Conservation (phyloP, 1,140 invertebrate species). For the Drosophila nigrodunni region DNA sequence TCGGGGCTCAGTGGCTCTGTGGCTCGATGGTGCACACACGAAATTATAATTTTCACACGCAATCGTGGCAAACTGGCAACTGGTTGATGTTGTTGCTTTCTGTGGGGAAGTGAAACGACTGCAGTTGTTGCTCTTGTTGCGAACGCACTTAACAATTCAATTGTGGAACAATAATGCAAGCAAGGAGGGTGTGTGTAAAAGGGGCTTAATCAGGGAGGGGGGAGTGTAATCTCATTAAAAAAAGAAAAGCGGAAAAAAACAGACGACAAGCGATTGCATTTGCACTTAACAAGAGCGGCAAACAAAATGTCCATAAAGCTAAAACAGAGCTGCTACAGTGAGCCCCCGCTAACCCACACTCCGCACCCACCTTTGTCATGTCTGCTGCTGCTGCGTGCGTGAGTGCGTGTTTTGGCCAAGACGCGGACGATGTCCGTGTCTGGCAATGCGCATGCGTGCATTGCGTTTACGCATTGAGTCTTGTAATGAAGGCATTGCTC, state of each 20-base stretch:
- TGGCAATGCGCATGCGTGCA: conserved; percentile 73
- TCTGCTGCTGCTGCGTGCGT: conserved; percentile 43
- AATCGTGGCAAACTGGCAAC: conserved; percentile 35
- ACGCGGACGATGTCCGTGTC: background rate
- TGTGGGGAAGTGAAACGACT: conserved; percentile 22
- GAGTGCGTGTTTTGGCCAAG: conserved; percentile 38
- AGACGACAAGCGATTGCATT: conserved; percentile 49
- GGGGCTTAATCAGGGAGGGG: background rate
- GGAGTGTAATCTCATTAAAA: conserved; percentile 40
- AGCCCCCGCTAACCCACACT: background rate
- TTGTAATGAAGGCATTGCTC: conserved; percentile 81
- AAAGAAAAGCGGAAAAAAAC: conserved; percentile 29
- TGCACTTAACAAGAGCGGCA: conserved; percentile 76
- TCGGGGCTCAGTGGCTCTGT: conserved; percentile 21
- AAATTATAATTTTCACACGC: conserved; percentile 83
- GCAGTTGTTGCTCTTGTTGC: conserved; percentile 21
- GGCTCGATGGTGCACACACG: conserved; percentile 56
- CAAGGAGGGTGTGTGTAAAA: too few species aligned
- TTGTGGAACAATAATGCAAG: conserved; percentile 65
- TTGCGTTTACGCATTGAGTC: conserved; percentile 74
- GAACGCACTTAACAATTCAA: conserved; percentile 78
- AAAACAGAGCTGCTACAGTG: conserved; percentile 29
- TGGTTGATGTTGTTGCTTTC: background rate
- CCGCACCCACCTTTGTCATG: conserved; percentile 44
- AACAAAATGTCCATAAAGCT: conserved; percentile 57